Percentiles rank a stretch among this genome's conserved stretches.
These are phyloP conservation scores for Leptinotarsa texana DNA, from an alignment of 1,140 invertebrate species.

Conservation along the genomic window DNA sequence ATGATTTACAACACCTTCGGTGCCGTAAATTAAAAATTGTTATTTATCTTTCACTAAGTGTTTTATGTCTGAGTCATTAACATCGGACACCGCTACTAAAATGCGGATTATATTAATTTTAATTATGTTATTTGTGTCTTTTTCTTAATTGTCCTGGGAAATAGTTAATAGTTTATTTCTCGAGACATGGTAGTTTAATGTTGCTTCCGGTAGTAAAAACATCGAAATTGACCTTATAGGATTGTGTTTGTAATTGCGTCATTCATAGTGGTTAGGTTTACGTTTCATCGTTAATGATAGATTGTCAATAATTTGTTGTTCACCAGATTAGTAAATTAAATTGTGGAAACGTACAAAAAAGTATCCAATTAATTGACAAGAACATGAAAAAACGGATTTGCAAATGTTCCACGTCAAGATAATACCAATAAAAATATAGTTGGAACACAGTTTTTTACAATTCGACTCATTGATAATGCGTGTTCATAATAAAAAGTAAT, in stretches of 20 bases:
- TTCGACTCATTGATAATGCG: too few species aligned
- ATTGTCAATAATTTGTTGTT: too few species aligned
- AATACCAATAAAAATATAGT: too few species aligned
- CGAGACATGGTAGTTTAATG: background rate
- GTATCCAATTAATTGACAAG: too few species aligned
- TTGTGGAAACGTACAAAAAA: too few species aligned
- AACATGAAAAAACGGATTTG: too few species aligned
- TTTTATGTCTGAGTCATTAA: background rate
- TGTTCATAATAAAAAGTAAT: too few species aligned
- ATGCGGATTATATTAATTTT: background rate
- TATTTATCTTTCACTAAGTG: background rate
- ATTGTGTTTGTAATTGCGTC: background rate
- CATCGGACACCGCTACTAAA: background rate
- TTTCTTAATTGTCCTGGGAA: constrained; percentile 3
- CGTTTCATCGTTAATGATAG: too few species aligned
- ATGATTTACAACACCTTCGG: background rate
- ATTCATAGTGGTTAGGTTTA: background rate
- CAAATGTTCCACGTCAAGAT: too few species aligned
- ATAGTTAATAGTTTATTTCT: background rate
- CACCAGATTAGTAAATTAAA: too few species aligned
- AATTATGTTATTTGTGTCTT: background rate
- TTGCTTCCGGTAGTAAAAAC: background rate
- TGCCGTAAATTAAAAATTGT: background rate
- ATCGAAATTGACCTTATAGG: background rate
- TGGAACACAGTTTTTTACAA: too few species aligned